These are phyloP conservation scores for Amphiduros pacificus DNA, from an alignment of 2,888 invertebrate species.

Conservation along the genomic window DNA sequence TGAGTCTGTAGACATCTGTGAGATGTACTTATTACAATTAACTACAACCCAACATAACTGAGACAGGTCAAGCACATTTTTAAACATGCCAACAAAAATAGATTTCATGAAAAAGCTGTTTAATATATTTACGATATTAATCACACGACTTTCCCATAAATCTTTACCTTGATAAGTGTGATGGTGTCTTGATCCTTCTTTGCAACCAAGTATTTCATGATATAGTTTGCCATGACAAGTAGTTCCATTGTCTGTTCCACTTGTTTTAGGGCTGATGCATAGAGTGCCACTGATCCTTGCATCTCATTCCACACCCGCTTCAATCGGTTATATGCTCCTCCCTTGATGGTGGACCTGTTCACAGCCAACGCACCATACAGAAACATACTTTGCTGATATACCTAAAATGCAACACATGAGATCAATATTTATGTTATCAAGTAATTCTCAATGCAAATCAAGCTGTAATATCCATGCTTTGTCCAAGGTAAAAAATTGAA, in stretches of 20 bases:
- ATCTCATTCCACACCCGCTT: conserved; percentile 39
- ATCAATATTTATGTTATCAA: not conserved
- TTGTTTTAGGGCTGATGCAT: conserved; percentile 24
- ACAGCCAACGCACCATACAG: conserved; percentile 44
- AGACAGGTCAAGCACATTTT: no score
- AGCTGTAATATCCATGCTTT: no score
- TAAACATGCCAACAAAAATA: no score
- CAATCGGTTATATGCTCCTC: conserved; percentile 42
- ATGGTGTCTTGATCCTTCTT: conserved; percentile 31
- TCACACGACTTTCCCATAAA: no score
- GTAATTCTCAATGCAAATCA: no score
- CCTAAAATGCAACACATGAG: conserved; percentile 29
- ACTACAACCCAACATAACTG: no score
- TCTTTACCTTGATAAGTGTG: conserved; percentile 23
- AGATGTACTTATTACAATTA: no score
- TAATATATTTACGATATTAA: no score
- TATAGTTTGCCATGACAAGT: conserved; percentile 27
- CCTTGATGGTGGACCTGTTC: conserved; percentile 33
- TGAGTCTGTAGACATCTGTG: no score
- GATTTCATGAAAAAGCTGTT: no score
- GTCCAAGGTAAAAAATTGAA: no score
- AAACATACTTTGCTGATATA: conserved; percentile 42
- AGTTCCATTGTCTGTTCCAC: conserved; percentile 8
- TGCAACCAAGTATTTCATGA: conserved; percentile 38
- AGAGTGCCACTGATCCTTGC: conserved; percentile 32